These are phyloP conservation scores for Sciaenops ocellatus DNA, from an alignment of 2,797 vertebrate species.

Conservation along the genomic window DNA sequence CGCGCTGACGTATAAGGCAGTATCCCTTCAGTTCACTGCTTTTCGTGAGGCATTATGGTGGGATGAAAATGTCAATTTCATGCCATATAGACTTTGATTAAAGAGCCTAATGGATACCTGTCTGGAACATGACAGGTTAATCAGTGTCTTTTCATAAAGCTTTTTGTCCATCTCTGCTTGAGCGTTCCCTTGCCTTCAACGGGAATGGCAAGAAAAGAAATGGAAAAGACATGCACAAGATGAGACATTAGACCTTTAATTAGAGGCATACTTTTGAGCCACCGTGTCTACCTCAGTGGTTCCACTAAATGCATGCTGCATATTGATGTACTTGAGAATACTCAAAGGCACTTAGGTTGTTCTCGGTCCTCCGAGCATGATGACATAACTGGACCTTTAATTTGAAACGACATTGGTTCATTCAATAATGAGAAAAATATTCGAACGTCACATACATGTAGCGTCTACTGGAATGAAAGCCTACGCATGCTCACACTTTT, in stretches of 20 bases:
- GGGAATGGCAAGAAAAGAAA: conserved; percentile 57
- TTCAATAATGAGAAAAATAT: conserved; percentile 45
- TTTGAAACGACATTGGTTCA: conserved; percentile 49
- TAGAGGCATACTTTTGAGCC: conserved; percentile 65
- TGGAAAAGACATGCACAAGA: conserved; percentile 66
- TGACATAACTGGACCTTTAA: conserved; percentile 54
- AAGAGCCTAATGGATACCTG: conserved; percentile 85
- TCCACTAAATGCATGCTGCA: conserved; percentile 57
- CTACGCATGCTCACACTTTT: background rate
- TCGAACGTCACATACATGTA: background rate
- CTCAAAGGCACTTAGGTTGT: conserved; percentile 51
- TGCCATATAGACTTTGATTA: conserved; percentile 85
- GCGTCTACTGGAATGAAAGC: conserved; percentile 3
- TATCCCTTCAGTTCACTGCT: conserved; percentile 66
- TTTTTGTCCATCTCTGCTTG: conserved; percentile 75
- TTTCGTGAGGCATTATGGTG: conserved; percentile 52
- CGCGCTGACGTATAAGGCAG: conserved; percentile 54
- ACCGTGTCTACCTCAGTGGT: conserved; percentile 62
- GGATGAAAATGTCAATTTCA: conserved; percentile 87
- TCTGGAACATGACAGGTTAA: conserved; percentile 84
- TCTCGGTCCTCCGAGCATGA: conserved; percentile 52
- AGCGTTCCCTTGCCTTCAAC: conserved; percentile 56
- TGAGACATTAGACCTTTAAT: conserved; percentile 78
- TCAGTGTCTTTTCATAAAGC: conserved; percentile 79
- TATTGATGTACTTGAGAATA: conserved; percentile 58